Conservation (phyloP, 2,797 vertebrate genomes). For the Manis javanica region DNA sequence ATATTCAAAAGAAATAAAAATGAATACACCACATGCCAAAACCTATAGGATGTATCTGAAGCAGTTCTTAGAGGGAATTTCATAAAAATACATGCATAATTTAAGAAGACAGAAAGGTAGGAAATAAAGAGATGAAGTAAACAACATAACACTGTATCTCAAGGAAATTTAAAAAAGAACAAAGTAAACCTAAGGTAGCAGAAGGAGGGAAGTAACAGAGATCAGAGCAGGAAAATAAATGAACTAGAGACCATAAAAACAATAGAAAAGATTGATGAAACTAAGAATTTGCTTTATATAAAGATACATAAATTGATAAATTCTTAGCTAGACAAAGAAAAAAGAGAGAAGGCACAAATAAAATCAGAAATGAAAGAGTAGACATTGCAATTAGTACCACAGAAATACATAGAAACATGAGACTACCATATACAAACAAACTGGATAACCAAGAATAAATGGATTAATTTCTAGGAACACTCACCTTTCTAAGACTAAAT, state of each 20-base stretch:
- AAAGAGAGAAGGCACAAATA: too few relatives aligned
- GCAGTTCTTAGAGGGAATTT: neutral
- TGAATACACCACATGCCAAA: neutral
- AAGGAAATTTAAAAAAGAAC: neutral
- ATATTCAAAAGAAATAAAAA: neutral
- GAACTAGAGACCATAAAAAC: neutral
- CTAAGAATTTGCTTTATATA: neutral
- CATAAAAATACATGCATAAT: neutral
- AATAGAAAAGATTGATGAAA: neutral
- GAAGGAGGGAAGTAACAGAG: neutral
- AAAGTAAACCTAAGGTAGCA: neutral
- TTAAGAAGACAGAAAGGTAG: neutral
- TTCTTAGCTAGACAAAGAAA: neutral
- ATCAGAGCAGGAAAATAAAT: neutral
- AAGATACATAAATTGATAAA: neutral
- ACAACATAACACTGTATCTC: too few relatives aligned
- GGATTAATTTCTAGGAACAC: neutral
- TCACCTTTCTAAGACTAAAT: neutral
- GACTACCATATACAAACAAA: too few relatives aligned
- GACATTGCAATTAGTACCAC: too few relatives aligned
- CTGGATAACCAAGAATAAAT: too few relatives aligned
- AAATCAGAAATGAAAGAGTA: too few relatives aligned
- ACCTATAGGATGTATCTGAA: neutral
- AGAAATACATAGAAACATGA: too few relatives aligned
- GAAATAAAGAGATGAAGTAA: too few relatives aligned